These are phyloP conservation scores for Motacilla alba DNA, from an alignment of 2,113 vertebrate species.

Conservation along the genomic window DNA sequence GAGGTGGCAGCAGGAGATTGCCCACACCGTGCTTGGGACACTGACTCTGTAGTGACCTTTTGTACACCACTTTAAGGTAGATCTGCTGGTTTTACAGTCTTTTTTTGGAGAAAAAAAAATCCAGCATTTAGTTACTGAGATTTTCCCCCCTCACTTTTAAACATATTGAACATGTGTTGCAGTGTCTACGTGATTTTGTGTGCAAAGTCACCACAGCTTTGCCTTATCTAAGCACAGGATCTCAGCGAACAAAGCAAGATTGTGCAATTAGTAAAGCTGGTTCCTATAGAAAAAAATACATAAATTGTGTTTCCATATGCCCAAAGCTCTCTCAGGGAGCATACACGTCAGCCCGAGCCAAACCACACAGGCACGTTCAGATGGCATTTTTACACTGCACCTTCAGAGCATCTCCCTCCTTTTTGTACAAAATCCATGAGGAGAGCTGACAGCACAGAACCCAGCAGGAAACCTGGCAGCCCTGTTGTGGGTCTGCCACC, in stretches of 20 bases:
- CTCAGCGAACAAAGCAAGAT: not conserved
- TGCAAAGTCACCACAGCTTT: not conserved
- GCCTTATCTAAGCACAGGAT: not conserved
- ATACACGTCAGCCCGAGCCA: not conserved
- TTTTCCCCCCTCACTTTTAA: not conserved
- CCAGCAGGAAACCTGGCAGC: not conserved
- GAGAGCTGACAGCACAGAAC: not conserved
- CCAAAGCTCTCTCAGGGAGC: not conserved
- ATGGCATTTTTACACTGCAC: not conserved
- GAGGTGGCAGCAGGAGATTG: not conserved
- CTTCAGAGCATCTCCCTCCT: not conserved
- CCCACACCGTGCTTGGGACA: not conserved
- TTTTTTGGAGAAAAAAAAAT: not conserved
- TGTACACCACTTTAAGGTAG: not conserved
- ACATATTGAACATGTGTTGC: not conserved
- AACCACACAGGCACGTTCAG: not conserved
- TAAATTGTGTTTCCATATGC: not conserved
- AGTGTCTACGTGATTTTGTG: not conserved
- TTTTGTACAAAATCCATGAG: accelerated
- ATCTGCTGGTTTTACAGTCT: not conserved
- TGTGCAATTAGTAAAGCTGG: not conserved
- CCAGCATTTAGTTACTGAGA: not conserved
- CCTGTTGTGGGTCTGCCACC: not conserved
- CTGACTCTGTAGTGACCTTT: not conserved
- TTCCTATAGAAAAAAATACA: not conserved